Conservation (phyloP, 2,888 invertebrate genomes). For the Patella pellucida region DNA sequence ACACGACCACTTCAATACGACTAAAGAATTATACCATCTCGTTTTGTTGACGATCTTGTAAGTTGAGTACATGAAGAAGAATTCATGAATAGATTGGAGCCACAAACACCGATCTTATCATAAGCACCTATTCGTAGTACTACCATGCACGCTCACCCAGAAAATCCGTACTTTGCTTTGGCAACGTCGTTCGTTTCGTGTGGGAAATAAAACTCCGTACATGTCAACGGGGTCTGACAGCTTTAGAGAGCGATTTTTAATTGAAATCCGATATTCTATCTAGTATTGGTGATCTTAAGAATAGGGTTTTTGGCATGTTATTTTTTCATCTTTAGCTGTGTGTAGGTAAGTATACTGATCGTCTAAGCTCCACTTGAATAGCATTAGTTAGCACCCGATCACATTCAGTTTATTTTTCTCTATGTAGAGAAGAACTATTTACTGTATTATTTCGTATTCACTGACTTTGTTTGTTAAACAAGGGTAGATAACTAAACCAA, state of each 20-base stretch:
- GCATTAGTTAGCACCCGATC: no score
- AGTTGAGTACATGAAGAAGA: background rate
- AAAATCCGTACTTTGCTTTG: background rate
- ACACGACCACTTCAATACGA: slow-evolving; percentile 4
- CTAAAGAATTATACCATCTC: slow-evolving; percentile 5
- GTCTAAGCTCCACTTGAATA: no score
- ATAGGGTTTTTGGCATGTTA: slow-evolving; percentile 6
- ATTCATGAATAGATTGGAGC: background rate
- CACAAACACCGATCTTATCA: background rate
- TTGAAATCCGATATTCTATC: background rate
- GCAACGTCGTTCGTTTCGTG: background rate
- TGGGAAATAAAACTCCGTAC: slow-evolving; percentile 6
- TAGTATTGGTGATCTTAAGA: slow-evolving; percentile 7
- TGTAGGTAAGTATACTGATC: slow-evolving; percentile 2
- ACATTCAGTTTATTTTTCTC: no score
- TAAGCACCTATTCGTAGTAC: slow-evolving; percentile 1
- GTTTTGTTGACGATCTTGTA: slow-evolving; percentile 5
- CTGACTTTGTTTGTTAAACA: no score
- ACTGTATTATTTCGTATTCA: no score
- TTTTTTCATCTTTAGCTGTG: slow-evolving; percentile 7
- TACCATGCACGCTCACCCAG: slow-evolving; percentile 5
- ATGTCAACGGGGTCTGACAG: slow-evolving; percentile 10
- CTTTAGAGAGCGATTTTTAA: slow-evolving; percentile 2
- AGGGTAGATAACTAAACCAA: no score
- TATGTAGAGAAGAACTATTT: no score